A percentile compares a stretch with the other conserved stretches of the same genome.
These are phyloP conservation scores for Siderastrea radians DNA, from an alignment of 92 coral and sea anemone genomes.

Conservation along the genomic window DNA sequence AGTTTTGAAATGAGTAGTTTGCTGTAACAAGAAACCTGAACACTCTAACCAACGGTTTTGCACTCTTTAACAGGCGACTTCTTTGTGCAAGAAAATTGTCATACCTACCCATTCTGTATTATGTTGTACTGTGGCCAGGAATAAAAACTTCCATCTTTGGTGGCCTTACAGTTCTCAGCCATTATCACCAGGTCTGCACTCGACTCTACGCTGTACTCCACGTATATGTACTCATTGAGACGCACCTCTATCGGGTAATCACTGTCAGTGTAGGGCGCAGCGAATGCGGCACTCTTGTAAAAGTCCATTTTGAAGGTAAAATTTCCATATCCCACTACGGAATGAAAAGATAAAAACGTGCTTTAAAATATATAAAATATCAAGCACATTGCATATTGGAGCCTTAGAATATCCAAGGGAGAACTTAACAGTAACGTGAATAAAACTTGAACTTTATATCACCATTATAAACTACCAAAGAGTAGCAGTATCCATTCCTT, in stretches of 20 bases:
- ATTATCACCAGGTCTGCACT: constrained; percentile 42
- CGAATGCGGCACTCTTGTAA: constrained; percentile 22
- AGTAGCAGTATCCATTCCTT: too few species aligned
- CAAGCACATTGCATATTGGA: too few species aligned
- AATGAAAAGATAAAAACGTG: not conserved
- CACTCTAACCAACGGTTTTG: too few species aligned
- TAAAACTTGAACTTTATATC: too few species aligned
- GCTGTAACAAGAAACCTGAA: too few species aligned
- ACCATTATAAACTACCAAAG: too few species aligned
- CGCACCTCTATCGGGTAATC: constrained; percentile 22
- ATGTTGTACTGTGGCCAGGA: constrained; percentile 60
- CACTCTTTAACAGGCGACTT: too few species aligned
- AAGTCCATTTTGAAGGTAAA: constrained; percentile 42
- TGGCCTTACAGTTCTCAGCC: constrained; percentile 67
- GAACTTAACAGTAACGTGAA: too few species aligned
- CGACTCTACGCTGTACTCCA: constrained; percentile 36
- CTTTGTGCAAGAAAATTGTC: too few species aligned
- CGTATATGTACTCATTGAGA: constrained; percentile 28
- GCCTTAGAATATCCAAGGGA: too few species aligned
- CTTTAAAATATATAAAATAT: not conserved
- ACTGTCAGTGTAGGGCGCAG: constrained; percentile 19
- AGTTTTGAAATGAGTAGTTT: too few species aligned
- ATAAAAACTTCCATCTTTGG: constrained; percentile 38
- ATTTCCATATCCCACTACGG: constrained; percentile 38
- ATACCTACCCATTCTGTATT: constrained; percentile 64